Evolutionary conservation across 2,888 invertebrate species (phyloP), one percentile per base, ranked within the genome.

Genomic region (Hemithea aestivaria): DNA sequence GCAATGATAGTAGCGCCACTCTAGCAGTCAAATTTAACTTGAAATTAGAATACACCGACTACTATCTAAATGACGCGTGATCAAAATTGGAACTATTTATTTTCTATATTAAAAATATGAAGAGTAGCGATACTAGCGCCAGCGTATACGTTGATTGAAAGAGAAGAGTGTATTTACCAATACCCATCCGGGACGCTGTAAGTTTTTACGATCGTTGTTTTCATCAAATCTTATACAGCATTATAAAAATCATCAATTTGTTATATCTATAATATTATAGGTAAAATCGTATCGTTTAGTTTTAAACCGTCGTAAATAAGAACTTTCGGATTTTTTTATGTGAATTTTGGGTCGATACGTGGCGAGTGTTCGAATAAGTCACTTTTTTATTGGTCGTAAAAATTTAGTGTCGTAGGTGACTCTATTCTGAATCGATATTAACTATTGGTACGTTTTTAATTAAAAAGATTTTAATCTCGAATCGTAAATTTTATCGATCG

Each of bases 341-440:
- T 79, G 48, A 49, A 49, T 45, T 72, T 66, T 64, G 46, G 48
- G 30, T 35, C 56, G 62, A 64, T 68, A 66, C 65, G 64, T 66
- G 72, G 66, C 66, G 66, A 72, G 70, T 70, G 61, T 64, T 55
- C 61, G 57, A 71, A 82, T 82, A 82, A 83, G 75, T 84, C 83
- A 83, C 72, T 61, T 51, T 77, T 87, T 87, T 85, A 87, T 85
- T 60, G 77, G 27, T 73, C 72, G 66, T 87, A 79, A 85, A 85
- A 79, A 77, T 80, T 85, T 84, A 82, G 58, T 69, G 35, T 48
- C 45, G 53, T 65, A 66, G 65, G 68, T 63, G 71, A 70, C 69
- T 71, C 67, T 70, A 71, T 73, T 71, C 62, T 55, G 49, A 33
- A 69, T 72, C 73, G 72, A 72, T 73, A 61, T 68, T 66, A 63